Conservation (phyloP, 2,888 invertebrate species). For the Hemicrepidius hirtus region DNA sequence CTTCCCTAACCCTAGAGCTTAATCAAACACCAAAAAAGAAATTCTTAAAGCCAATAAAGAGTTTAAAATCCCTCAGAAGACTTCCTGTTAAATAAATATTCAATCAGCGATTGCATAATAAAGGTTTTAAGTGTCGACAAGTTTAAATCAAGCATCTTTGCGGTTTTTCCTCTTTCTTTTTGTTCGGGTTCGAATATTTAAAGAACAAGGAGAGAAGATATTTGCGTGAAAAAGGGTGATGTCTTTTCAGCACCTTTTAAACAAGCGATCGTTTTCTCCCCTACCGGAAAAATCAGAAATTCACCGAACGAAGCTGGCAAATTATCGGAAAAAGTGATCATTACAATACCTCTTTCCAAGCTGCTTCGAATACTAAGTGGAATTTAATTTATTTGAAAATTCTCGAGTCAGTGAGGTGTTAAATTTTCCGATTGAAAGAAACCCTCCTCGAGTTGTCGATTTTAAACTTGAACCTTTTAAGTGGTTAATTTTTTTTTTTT, state of each 20-base stretch:
- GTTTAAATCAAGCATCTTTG: slow-evolving; percentile 28
- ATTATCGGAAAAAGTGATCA: slow-evolving; percentile 59
- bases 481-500: slow-evolving; percentile 18
- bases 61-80: slow-evolving; percentile 5
- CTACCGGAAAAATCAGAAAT: slow-evolving; percentile 57
- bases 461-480: background rate
- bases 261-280: slow-evolving; percentile 49
- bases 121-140: slow-evolving; percentile 40
- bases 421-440: slow-evolving; percentile 42
- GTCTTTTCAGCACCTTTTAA: slow-evolving; percentile 46
- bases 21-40: slow-evolving; percentile 10
- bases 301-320: slow-evolving; percentile 54
- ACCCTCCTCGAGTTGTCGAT: no score
- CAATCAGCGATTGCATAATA: slow-evolving; percentile 39
- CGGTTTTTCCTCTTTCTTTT: slow-evolving; percentile 30
- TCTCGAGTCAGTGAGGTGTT: slow-evolving; percentile 45
- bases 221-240: slow-evolving; percentile 35
- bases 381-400: slow-evolving; percentile 52
- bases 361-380: slow-evolving; percentile 51
- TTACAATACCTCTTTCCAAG: slow-evolving; percentile 49
- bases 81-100: slow-evolving; percentile 43
- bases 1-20: no score
- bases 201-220: slow-evolving; percentile 11
- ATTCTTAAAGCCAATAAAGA: slow-evolving; percentile 19
- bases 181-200: background rate